These are phyloP conservation scores for Antigone vipio DNA, from an alignment of 2,113 vertebrate species.

Conservation along the genomic window DNA sequence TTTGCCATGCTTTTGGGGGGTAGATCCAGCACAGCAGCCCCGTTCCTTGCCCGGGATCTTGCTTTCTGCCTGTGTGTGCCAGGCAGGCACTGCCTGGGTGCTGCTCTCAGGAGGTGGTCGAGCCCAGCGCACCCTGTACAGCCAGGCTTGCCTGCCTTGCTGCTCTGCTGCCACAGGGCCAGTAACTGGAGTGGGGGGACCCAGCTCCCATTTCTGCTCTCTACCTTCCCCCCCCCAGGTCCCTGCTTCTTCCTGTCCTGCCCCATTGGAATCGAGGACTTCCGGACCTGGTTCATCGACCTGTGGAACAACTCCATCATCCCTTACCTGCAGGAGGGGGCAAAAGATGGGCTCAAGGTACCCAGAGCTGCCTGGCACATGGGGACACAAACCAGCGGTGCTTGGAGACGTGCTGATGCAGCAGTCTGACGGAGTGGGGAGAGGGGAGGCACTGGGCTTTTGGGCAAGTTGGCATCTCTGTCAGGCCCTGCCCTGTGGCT, in stretches of 20 bases:
- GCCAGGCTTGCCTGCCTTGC: neutral
- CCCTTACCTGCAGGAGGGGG: slow-evolving; percentile 94
- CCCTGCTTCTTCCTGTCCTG: slow-evolving; percentile 98
- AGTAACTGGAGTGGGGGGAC: neutral
- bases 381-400: accelerated
- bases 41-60: neutral
- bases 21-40: neutral
- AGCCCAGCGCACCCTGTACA: neutral
- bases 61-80: neutral
- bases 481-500: neutral
- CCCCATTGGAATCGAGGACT: slow-evolving; percentile 90
- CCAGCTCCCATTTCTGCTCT: neutral
- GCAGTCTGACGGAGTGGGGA: accelerated
- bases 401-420: neutral
- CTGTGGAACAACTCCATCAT: slow-evolving; percentile 98
- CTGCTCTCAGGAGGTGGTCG: neutral
- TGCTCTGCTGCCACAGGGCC: accelerated
- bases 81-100: accelerated
- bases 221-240: slow-evolving; percentile 68
- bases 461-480: neutral
- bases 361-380: neutral
- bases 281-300: slow-evolving; percentile 96
- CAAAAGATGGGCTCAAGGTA: slow-evolving; percentile 95
- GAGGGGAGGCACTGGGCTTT: neutral
- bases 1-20: neutral